A percentile compares a stretch with the other conserved stretches of the same genome.
Conservation (phyloP, 2,113 vertebrate genomes). For the Parus major region DNA sequence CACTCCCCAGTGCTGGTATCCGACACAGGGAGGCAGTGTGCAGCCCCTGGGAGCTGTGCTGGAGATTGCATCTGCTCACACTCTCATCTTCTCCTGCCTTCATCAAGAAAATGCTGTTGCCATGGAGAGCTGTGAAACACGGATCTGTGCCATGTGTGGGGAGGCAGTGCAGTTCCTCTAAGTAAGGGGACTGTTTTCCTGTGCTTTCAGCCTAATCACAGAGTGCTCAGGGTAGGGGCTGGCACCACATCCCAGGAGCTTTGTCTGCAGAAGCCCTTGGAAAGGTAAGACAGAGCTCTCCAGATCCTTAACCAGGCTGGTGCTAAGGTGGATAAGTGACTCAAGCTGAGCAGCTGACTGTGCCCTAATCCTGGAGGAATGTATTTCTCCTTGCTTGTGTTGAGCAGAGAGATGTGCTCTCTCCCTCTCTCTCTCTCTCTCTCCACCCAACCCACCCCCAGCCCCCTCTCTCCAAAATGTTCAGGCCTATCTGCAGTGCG, state of each 20-base stretch:
- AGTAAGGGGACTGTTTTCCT: neutral
- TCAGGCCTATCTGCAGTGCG: conserved; percentile 29
- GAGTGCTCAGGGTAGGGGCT: neutral
- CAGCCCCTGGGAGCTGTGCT: neutral
- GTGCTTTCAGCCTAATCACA: neutral
- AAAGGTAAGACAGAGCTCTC: conserved; percentile 1
- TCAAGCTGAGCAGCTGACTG: conserved; percentile 5
- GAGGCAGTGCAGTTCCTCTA: neutral
- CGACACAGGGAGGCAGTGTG: neutral
- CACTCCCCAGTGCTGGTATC: neutral
- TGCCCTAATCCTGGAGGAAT: conserved; percentile 57
- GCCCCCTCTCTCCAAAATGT: neutral
- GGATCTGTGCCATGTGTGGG: neutral
- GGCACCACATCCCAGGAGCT: conserved; percentile 1
- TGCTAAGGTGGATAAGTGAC: conserved; percentile 33
- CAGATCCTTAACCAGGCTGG: conserved; percentile 22
- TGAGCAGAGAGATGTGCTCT: neutral
- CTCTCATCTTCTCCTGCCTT: neutral
- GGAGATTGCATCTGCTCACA: neutral
- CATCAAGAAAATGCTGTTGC: neutral
- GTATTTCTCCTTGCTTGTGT: neutral
- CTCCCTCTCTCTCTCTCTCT: neutral
- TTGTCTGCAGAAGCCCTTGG: conserved; percentile 20
- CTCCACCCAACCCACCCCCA: neutral
- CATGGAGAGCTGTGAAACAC: neutral